Percentiles rank a stretch among this genome's conserved stretches.
phyloP scores from a whole-genome alignment of 2,888 invertebrate species.

The Gari tellinella region DNA sequence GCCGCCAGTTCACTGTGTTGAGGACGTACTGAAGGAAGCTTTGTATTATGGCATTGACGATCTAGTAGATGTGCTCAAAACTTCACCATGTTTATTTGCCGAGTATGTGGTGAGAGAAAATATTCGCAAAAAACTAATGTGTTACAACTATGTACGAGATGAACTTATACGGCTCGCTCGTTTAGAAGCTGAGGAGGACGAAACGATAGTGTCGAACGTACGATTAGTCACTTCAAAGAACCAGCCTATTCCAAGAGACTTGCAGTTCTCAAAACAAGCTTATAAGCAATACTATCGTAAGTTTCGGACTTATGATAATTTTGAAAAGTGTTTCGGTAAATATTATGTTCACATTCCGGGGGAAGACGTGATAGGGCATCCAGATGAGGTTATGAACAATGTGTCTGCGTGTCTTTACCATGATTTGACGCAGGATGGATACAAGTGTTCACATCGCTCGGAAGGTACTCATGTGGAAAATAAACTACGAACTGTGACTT shows the following conservation, averaged over 20 bases:
- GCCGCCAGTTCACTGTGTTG: slow-evolving; percentile 67
- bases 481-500: slow-evolving; percentile 63
- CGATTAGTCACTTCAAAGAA: slow-evolving; percentile 66
- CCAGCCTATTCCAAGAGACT: slow-evolving; percentile 68
- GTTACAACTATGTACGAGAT: slow-evolving; percentile 63
- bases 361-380: slow-evolving; percentile 61
- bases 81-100: slow-evolving; percentile 68
- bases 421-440: slow-evolving; percentile 62
- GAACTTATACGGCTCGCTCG: slow-evolving; percentile 62
- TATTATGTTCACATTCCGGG: slow-evolving; percentile 64
- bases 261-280: slow-evolving; percentile 71
- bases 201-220: slow-evolving; percentile 60
- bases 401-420: slow-evolving; percentile 63
- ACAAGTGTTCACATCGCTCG: slow-evolving; percentile 47
- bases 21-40: slow-evolving; percentile 74
- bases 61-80: slow-evolving; percentile 67
- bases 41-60: slow-evolving; percentile 74
- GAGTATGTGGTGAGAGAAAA: slow-evolving; percentile 69
- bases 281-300: slow-evolving; percentile 70
- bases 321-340: slow-evolving; percentile 67
- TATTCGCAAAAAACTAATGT: slow-evolving; percentile 63
- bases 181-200: slow-evolving; percentile 60
- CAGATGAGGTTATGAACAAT: slow-evolving; percentile 63
- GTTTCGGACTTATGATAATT: slow-evolving; percentile 62
- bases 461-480: slow-evolving; percentile 61